Conservation (phyloP, 92 coral and sea anemone genomes). For the Hydrozoanthus gracilis region DNA sequence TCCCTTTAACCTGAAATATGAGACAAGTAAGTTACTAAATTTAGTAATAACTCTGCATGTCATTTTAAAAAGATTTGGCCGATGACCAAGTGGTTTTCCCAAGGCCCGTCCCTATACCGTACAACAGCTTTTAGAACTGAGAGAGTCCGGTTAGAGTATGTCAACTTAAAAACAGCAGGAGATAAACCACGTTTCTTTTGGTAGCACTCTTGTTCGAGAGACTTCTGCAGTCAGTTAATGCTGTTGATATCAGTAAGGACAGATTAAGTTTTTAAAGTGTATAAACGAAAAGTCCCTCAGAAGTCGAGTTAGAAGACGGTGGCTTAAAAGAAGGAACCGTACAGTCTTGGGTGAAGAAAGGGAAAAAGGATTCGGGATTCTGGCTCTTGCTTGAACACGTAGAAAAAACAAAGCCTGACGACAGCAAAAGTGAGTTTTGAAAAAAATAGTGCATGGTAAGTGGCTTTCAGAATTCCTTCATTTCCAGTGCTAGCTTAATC, state of each 20-base stretch:
- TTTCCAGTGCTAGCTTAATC: too few relatives aligned
- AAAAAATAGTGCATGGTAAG: too few relatives aligned
- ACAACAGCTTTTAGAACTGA: constrained; percentile 4
- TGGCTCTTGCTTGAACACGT: neutral
- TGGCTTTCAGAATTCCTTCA: too few relatives aligned
- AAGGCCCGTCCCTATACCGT: constrained; percentile 6
- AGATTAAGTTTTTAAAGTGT: too few relatives aligned
- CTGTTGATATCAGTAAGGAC: too few relatives aligned
- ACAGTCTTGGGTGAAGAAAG: too few relatives aligned
- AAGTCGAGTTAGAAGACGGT: too few relatives aligned
- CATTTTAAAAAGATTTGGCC: constrained; percentile 3
- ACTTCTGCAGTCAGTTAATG: constrained; percentile 9
- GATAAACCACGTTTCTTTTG: constrained; percentile 1
- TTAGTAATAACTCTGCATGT: neutral
- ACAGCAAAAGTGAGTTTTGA: too few relatives aligned
- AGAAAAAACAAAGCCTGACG: neutral
- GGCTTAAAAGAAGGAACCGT: too few relatives aligned
- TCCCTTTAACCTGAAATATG: neutral
- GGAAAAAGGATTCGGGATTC: too few relatives aligned
- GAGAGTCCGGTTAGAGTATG: constrained; percentile 4
- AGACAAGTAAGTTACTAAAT: neutral
- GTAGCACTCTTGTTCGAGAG: constrained; percentile 1
- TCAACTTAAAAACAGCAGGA: neutral
- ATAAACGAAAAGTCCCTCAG: too few relatives aligned
- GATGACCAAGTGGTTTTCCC: constrained; percentile 5